phyloP scores from a whole-genome alignment of 2,888 invertebrate species.

The Microplitis manilae region DNA sequence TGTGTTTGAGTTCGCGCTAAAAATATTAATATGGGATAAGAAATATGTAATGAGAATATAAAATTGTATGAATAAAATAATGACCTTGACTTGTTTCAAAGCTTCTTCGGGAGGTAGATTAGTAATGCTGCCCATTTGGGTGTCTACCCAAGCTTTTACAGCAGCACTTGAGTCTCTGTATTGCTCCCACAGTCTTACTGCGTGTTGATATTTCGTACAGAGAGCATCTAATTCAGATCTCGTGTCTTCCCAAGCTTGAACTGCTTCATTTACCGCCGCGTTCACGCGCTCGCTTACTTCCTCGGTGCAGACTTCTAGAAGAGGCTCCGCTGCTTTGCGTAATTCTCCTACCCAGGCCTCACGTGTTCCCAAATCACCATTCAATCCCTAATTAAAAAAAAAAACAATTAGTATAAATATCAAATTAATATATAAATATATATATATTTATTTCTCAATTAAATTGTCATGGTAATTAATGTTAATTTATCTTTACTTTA shows the following conservation, averaged over 20 bases:
- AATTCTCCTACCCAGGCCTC: conserved; percentile 83
- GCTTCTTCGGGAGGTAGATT: conserved; percentile 82
- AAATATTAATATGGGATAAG: not conserved
- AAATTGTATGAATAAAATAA: not conserved
- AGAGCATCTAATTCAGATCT: conserved; percentile 83
- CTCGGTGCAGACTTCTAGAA: conserved; percentile 80
- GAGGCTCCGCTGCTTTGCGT: conserved; percentile 80
- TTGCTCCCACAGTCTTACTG: conserved; percentile 85
- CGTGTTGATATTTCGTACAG: conserved; percentile 85
- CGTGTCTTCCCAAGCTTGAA: conserved; percentile 86
- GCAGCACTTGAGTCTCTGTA: conserved; percentile 86
- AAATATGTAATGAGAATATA: not conserved
- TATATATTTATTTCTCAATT: not conserved
- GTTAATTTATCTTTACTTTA: conserved; percentile 3
- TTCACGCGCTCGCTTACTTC: conserved; percentile 82
- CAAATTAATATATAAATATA: not conserved
- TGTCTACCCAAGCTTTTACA: conserved; percentile 83
- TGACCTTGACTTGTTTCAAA: conserved; percentile 79
- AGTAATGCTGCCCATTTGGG: conserved; percentile 82
- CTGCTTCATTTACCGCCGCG: conserved; percentile 84
- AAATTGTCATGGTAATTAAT: not conserved
- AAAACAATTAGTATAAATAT: not conserved
- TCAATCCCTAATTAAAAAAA: conserved; percentile 77
- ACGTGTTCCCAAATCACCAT: conserved; percentile 82
- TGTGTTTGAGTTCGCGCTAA: not conserved